Base-by-base conservation (phyloP, 2,113 vertebrate genomes). In the Ceratotherium simum region DNA sequence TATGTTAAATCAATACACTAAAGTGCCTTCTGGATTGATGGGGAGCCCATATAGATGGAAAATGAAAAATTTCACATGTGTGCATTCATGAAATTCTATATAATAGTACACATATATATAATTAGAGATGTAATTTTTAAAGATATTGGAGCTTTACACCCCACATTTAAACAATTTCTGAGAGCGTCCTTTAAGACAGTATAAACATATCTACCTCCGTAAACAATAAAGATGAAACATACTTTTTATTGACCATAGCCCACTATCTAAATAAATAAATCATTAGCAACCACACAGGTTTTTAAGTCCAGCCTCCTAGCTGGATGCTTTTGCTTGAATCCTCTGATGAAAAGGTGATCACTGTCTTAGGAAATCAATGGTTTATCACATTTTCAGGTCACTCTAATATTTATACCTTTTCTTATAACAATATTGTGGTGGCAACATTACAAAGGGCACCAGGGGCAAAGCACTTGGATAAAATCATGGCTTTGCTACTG, bases 181-280 rank as follows among this genome's bases (percentile, higher is more conserved):
- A 85, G 16, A 73, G 25, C 18, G 56, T 33, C 58, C 12, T 58
- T 90, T 79, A 1, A 51, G 36, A 65, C 39, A 11, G 1, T 75
- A 11, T 75, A 72, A 72, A 65, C 11, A 75, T 20, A 73, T 39
- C 11, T 79, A 23, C 4, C 0, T n/a, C 1, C 5, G 5, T 85
- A n/a, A 67, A 90, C 6, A 67, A 73, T 65, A 95, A 88, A 90
- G 84, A 56, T 16, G 20, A 92, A 96, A 56, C 33, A 16, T 48
- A 56, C 31, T 29, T 93, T 92, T 65, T 46, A 79, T 48, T 90
- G 79, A 65, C 25, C 27, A 5, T 48, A 23, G 8, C 8, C 33
- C 56, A 48, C 73, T 25, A 65, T 39, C 72, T 85, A 83, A 62
- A 82, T 62, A 79, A 93, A 90, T n/a, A 60, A 86, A 76, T 76